Evolutionary conservation across 2,888 invertebrate species (phyloP), one percentile per base, ranked within the genome.

Genomic region (Scrobipalpa atriplicella): DNA sequence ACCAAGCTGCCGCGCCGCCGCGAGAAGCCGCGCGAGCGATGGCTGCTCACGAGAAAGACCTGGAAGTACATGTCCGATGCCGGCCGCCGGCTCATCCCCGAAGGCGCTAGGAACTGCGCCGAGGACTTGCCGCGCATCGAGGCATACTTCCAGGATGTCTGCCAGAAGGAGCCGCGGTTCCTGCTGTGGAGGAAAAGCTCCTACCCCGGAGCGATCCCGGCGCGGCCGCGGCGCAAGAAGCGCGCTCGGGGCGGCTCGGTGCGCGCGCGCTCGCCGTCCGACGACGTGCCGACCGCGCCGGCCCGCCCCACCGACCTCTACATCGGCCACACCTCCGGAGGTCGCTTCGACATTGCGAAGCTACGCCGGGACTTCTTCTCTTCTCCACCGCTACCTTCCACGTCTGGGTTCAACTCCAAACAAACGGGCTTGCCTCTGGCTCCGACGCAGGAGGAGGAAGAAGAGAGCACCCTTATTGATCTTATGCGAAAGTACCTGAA

Each of bases 11-110:
- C 93, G 76, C 89, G 94, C 68, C 94, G 94, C 74, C 92, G 94
- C 64, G 89, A 93, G 67, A 94, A 93, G 81, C 89, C 93, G 76
- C 95, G 96, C 81, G 97, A 97, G 86, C 94, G 97, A 85, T 98
- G 97, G 97, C 93, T 97, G 69, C 93, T 97, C 68, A 97, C 97
- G 58, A 93, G 97, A 68, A 97, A 98, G 89, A 97, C 97, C 62
- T 97, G 97, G 97, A 94, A 97, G 76, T 97, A 97, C 86, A 98
- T 98, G 97, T 95, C 97, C n/a, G 97, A 97, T 76, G 97, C 97
- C 39, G 97, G 97, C 58, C 95, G 96, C 68, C 96, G 96, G 80
- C 93, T 98, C 64, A 95, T 97, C 67, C 97, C 97, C n/a, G 97
- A 97, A 64, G 96, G 96, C 19, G 93, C 94, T 3, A 94, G 94